phyloP scores from a whole-genome alignment of 2,113 vertebrate genomes.

The Embiotoca jacksoni region DNA sequence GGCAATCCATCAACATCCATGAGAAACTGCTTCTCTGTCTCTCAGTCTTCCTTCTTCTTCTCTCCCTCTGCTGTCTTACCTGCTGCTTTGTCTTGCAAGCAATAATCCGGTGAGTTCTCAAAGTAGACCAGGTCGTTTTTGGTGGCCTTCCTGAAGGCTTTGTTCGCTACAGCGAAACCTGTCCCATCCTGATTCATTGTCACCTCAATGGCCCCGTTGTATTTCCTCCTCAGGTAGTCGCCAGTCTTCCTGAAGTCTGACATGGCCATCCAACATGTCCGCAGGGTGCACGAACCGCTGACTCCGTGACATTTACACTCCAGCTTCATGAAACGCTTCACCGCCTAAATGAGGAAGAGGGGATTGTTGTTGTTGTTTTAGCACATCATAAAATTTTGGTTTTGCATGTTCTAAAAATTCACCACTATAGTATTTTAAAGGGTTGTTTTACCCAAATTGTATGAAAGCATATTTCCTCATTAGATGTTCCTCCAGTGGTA shows the following conservation, averaged over 20 bases:
- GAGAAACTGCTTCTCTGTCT: conserved; percentile 52
- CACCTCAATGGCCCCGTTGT: conserved; percentile 97
- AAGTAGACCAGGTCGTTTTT: conserved; percentile 98
- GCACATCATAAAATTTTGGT: not conserved
- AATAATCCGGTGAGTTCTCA: conserved; percentile 98
- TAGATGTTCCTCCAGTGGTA: not conserved
- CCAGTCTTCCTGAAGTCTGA: conserved; percentile 96
- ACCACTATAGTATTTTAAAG: no score
- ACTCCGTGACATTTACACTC: conserved; percentile 98
- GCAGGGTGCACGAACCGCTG: conserved; percentile 95
- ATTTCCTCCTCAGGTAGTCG: conserved; percentile 94
- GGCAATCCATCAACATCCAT: conserved; percentile 75
- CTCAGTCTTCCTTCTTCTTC: conserved; percentile 27
- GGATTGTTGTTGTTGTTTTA: not conserved
- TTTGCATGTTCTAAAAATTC: not conserved
- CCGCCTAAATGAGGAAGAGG: conserved; percentile 85
- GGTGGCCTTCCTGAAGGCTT: conserved; percentile 94
- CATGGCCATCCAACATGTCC: conserved; percentile 98
- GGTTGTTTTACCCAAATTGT: not conserved
- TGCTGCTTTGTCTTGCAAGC: conserved; percentile 95
- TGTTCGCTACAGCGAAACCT: conserved; percentile 94
- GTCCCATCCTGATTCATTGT: conserved; percentile 97
- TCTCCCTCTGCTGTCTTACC: conserved; percentile 82
- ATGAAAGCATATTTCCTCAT: not conserved
- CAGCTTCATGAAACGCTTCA: conserved; percentile 96